Conservation (phyloP, 2,888 invertebrate genomes). For the Catocala fraxini region DNA sequence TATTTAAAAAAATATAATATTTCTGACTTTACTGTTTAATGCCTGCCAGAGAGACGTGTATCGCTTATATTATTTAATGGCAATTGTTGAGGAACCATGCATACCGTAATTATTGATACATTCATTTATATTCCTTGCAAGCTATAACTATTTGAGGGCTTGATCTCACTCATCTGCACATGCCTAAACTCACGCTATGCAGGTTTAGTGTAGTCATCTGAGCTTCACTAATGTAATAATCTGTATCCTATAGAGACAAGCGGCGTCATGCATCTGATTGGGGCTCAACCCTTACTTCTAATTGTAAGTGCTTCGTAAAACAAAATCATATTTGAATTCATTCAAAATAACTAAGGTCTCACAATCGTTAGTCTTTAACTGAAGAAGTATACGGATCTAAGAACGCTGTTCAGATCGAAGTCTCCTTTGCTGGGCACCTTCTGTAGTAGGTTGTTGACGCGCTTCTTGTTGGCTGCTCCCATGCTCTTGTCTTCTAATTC, state of each 20-base stretch:
- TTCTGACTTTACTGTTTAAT: too few species aligned
- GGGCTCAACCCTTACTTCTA: background rate
- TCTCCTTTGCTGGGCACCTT: conserved; percentile 92
- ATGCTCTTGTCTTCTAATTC: conserved; percentile 81
- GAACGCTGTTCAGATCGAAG: conserved; percentile 92
- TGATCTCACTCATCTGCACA: too few species aligned
- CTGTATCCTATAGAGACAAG: too few species aligned
- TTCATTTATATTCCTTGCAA: too few species aligned
- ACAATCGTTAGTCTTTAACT: conserved; percentile 84
- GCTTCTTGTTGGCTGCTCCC: conserved; percentile 87
- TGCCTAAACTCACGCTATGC: too few species aligned
- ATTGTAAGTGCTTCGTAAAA: background rate
- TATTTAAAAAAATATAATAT: too few species aligned
- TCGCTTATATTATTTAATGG: background rate
- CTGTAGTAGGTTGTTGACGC: conserved; percentile 88
- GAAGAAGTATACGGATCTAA: conserved; percentile 95
- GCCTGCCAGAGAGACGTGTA: too few species aligned
- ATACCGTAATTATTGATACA: background rate
- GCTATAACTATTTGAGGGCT: too few species aligned
- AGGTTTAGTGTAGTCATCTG: too few species aligned
- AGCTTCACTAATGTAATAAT: too few species aligned
- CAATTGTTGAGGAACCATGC: conserved; percentile 4
- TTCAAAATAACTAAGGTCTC: background rate
- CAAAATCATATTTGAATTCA: conserved; percentile 7
- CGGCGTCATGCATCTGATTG: too few species aligned